Conservation (phyloP, 2,797 vertebrate species). For the Eulemur coronatus region DNA sequence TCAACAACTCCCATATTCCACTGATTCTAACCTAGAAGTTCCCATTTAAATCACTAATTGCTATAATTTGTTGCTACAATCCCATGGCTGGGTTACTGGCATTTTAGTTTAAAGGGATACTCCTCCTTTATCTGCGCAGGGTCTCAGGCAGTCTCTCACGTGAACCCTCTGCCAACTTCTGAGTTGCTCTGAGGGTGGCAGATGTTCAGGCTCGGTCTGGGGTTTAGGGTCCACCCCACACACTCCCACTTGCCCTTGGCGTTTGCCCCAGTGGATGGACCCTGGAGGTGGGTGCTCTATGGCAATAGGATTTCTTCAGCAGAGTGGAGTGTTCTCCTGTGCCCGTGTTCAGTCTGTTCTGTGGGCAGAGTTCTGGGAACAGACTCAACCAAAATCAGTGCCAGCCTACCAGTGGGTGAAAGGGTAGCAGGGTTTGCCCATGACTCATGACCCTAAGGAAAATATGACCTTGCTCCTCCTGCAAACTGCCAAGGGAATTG, state of each 20-base stretch:
- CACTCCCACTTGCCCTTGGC: slow-evolving; percentile 24
- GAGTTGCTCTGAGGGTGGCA: slow-evolving; percentile 3
- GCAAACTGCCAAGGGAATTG: neutral
- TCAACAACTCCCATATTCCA: neutral
- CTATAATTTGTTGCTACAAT: neutral
- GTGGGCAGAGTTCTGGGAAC: slow-evolving; percentile 63
- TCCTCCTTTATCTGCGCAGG: neutral
- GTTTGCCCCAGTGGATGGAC: neutral
- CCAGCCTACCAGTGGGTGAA: neutral
- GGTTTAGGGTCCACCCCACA: neutral
- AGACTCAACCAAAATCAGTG: neutral
- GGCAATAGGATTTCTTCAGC: neutral
- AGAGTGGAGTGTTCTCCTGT: neutral
- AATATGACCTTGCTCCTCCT: neutral
- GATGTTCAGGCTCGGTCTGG: neutral
- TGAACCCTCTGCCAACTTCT: neutral
- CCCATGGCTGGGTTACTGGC: neutral
- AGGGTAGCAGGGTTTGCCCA: neutral
- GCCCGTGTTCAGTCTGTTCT: slow-evolving; percentile 22
- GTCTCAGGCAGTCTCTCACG: neutral
- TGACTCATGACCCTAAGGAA: neutral
- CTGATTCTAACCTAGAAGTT: neutral
- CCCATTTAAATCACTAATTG: neutral
- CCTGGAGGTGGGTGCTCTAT: neutral
- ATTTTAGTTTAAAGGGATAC: neutral